Base-by-base conservation (phyloP, 2,888 invertebrate genomes). In the Cryptus armator region DNA sequence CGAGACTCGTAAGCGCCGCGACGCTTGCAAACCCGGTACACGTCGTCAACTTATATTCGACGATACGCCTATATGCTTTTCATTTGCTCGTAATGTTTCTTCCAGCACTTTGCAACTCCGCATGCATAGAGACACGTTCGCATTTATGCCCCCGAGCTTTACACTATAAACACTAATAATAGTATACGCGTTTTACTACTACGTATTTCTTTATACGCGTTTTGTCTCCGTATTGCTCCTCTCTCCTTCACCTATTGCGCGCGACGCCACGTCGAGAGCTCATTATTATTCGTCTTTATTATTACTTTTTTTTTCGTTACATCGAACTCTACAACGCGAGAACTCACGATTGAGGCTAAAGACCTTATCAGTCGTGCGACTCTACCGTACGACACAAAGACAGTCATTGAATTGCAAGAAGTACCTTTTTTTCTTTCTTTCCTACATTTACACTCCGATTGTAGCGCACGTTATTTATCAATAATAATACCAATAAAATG, bases 31-130 rank as follows among this genome's bases (percentile, higher is more conserved):
- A 12, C 76, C 66, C 6, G 48, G 37, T 19, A 71, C 19, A 67
- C 53, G 51, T 68, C 75, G 43, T 75, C 62, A 37, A 67, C 43
- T 64, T 67, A 29, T 19, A 82, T 44, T 74, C 37, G 66, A 59
- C 66, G 46, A 24, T 68, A 9, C 37, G 1, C 16, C 24, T 62
- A 46, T 44, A 37, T 44, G 72, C 79, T 79, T 77, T 76, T 72
- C 59, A 59, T 84, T 81, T 78, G 59, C 81, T 77, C 77, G 84
- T 72, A 84, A 75, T 37, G 46, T 37, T 37, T 37, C 24, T 66
- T 53, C 75, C 70, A 48, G 71, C 80, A 76, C 76, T 84, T 81
- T 44, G 77, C 74, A 68, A 68, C 81, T 77, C 77, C 16, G 16
- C 29, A 56, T n/a, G 44, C 62, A 68, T 46, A 43, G 24, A 44